Evolutionary conservation across 2,113 vertebrate species (phyloP).

Genomic region (Aphyosemion australe): DNA sequence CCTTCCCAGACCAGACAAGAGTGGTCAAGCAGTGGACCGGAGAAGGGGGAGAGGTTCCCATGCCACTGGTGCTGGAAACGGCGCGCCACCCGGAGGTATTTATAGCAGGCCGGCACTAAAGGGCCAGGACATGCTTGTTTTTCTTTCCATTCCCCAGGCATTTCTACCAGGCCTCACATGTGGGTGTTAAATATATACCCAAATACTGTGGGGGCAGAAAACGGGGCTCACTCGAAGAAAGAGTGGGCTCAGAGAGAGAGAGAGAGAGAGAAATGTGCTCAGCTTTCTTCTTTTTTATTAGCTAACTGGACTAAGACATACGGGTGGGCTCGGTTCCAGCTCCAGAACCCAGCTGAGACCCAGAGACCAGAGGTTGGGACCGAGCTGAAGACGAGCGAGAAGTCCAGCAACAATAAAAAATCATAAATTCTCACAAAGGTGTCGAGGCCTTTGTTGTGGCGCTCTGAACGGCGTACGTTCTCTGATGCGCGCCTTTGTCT

Average conservation of each 20-base stretch:
- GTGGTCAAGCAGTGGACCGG: conserved; percentile 62
- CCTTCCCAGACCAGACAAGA: conserved; percentile 74
- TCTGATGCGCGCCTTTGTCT: conserved; percentile 41
- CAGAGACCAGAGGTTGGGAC: conserved; percentile 11
- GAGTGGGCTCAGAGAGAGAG: conserved; percentile 6
- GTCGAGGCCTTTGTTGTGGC: conserved; percentile 80
- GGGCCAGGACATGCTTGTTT: conserved; percentile 89
- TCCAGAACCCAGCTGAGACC: conserved; percentile 4
- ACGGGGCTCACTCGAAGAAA: conserved; percentile 28
- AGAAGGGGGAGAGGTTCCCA: conserved; percentile 87
- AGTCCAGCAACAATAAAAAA: conserved; percentile 79
- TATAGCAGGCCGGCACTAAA: conserved; percentile 87
- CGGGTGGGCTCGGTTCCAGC: conserved; percentile 81
- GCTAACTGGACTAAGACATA: conserved; percentile 58
- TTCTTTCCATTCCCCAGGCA: conserved; percentile 93
- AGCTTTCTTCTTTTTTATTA: conserved; percentile 7
- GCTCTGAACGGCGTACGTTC: conserved; percentile 80
- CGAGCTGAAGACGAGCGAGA: conserved; percentile 41
- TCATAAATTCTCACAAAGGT: conserved; percentile 80
- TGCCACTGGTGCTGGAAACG: conserved; percentile 92
- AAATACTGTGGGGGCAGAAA: conserved; percentile 68
- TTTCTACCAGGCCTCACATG: conserved; percentile 81
- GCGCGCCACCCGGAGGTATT: conserved; percentile 87
- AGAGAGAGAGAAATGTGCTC: conserved; percentile 12
- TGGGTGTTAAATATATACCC: conserved; percentile 83